Evolutionary conservation across 2,113 vertebrate genomes (phyloP), one percentile per base, ranked within the genome.

Genomic region (Dicrurus megarhynchus): DNA sequence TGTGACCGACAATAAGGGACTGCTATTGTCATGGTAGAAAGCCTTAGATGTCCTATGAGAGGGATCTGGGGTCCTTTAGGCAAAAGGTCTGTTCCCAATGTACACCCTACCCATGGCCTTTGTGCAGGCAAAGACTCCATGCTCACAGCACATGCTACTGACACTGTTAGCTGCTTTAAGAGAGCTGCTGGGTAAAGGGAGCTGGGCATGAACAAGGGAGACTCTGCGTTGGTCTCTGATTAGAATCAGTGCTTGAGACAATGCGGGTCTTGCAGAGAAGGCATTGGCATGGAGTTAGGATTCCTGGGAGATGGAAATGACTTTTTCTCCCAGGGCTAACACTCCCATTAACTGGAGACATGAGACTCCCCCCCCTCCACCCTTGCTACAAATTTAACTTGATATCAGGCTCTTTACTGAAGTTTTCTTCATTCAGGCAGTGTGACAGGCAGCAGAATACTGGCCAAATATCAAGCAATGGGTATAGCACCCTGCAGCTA

Each of bases 181-280:
- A 50, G 55, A 85, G 69, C 53, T 87, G 82, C 75, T 74, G 87
- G 42, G 35, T 53, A 90, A 94, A 83, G 70, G 70, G 26, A 83
- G 35, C 75, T 96, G 87, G 52, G 28, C 50, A 80, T 33, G 30
- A 85, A 42, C 55, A 63, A 85, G 90, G 30, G 70, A 87, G 57
- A 22, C 92, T 85, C 87, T 39, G 90, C 74, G 1, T 94, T 95
- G 82, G 91, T 96, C 92, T 79, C 87, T 90, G 92, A 90, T 93
- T 94, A 93, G 68, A 96, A 95, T 96, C 94, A 94, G 93, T 33
- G 41, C 75, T 83, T 79, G 46, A 96, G 88, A 97, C 94, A 96
- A 96, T 89, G 89, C 86, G 84, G 68, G 86, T 95, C 79, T 92
- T 8, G 5, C 30, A 2, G 73, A 95, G 63, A 46, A 88, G 63